Conservation (phyloP, 2,113 vertebrate genomes). For the Laticauda laticaudata region DNA sequence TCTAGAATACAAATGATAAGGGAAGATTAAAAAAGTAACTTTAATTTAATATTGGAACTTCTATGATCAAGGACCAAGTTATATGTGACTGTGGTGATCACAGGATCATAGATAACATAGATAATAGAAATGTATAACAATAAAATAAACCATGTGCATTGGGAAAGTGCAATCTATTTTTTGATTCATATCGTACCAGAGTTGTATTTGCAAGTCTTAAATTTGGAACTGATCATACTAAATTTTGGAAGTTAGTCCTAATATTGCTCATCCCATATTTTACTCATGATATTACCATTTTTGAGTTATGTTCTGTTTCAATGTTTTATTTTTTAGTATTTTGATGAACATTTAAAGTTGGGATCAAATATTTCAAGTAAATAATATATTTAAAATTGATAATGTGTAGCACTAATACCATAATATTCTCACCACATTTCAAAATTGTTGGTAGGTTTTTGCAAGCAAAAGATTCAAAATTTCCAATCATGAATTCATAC, state of each 20-base stretch:
- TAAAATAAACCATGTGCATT: background rate
- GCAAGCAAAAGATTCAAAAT: background rate
- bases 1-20: background rate
- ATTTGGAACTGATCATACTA: background rate
- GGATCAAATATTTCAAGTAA: background rate
- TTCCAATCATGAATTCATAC: background rate
- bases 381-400: background rate
- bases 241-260: background rate
- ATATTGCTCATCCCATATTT: background rate
- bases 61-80: background rate
- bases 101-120: background rate
- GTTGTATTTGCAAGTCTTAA: background rate
- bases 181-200: background rate
- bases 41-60: background rate
- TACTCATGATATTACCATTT: background rate
- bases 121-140: background rate
- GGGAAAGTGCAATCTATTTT: background rate
- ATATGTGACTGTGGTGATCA: background rate
- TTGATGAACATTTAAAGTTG: background rate
- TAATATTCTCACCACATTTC: background rate
- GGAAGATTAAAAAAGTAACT: background rate
- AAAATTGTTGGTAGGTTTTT: background rate
- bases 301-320: background rate
- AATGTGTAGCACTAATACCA: background rate
- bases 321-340: background rate